These are phyloP conservation scores for Hippocampus mohnikei DNA, from an alignment of 2,113 vertebrate species.

Conservation along the genomic window DNA sequence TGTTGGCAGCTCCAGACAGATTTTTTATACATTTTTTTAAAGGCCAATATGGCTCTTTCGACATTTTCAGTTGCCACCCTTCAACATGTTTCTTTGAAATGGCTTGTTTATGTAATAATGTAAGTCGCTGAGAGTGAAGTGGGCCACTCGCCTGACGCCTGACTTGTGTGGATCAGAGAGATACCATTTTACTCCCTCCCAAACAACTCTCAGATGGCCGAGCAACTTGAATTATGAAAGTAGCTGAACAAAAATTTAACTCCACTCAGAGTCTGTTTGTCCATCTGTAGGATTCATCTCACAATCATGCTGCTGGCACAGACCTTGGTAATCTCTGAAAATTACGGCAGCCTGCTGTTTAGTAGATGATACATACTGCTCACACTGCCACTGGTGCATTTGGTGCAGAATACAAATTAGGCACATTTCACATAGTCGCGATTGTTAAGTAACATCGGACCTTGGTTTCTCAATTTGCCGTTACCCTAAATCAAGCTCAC, in stretches of 20 bases:
- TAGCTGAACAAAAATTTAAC: conserved; percentile 37
- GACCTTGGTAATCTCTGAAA: conserved; percentile 29
- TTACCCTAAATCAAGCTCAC: conserved; percentile 22
- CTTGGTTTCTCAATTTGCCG: conserved; percentile 10
- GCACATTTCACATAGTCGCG: conserved; percentile 15
- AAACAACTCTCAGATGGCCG: conserved; percentile 30
- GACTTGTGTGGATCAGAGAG: background rate
- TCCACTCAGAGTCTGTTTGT: conserved; percentile 25
- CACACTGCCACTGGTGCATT: conserved; percentile 23
- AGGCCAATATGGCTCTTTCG: too few relatives aligned
- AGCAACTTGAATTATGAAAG: conserved; percentile 18
- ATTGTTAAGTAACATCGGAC: conserved; percentile 2
- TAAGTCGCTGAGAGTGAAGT: too few relatives aligned
- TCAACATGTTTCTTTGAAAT: too few relatives aligned
- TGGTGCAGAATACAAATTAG: conserved; percentile 38
- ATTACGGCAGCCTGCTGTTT: conserved; percentile 38
- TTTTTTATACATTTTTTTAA: too few relatives aligned
- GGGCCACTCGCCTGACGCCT: too few relatives aligned
- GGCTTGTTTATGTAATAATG: too few relatives aligned
- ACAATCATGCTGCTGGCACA: conserved; percentile 26
- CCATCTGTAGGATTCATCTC: conserved; percentile 35
- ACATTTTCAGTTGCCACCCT: too few relatives aligned
- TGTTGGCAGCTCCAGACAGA: too few relatives aligned
- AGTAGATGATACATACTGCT: conserved; percentile 28
- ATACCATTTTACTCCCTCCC: background rate